Conservation (phyloP, 1,140 invertebrate species). For the Geopemphigus sp. region DNA sequence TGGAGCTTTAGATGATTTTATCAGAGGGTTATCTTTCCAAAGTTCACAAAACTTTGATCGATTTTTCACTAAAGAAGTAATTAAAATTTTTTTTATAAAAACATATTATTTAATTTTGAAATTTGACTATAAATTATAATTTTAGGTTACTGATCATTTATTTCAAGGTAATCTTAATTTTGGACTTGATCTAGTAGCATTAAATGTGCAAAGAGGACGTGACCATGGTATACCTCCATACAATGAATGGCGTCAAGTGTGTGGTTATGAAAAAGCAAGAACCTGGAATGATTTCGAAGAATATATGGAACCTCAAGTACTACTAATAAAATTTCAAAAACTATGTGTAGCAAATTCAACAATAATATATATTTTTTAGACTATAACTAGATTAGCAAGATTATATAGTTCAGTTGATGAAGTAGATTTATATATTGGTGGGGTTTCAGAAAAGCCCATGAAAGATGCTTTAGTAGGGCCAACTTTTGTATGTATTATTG, state of each 20-base stretch:
- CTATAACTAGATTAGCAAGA: slow-evolving; percentile 55
- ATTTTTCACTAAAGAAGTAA: slow-evolving; percentile 60
- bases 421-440: slow-evolving; percentile 66
- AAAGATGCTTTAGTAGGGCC: slow-evolving; percentile 62
- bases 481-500: slow-evolving; percentile 64
- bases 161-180: slow-evolving; percentile 60
- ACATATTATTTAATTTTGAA: background rate
- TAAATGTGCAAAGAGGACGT: slow-evolving; percentile 70
- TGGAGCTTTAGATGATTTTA: slow-evolving; percentile 58
- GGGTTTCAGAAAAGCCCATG: slow-evolving; percentile 60
- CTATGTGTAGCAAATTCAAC: slow-evolving; percentile 48
- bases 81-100: background rate
- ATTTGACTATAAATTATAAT: background rate
- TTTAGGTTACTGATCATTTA: slow-evolving; percentile 63
- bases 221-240: slow-evolving; percentile 70
- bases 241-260: slow-evolving; percentile 67
- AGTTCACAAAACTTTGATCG: slow-evolving; percentile 60
- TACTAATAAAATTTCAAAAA: background rate
- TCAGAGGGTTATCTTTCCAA: slow-evolving; percentile 61
- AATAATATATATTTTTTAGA: slow-evolving; percentile 53
- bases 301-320: slow-evolving; percentile 62
- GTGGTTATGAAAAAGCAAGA: slow-evolving; percentile 59
- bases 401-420: slow-evolving; percentile 63
- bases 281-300: slow-evolving; percentile 61
- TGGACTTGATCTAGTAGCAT: slow-evolving; percentile 66